Evolutionary conservation across 2,797 vertebrate species (phyloP), one percentile per base, ranked within the genome.

Genomic region (Sciurus carolinensis): DNA sequence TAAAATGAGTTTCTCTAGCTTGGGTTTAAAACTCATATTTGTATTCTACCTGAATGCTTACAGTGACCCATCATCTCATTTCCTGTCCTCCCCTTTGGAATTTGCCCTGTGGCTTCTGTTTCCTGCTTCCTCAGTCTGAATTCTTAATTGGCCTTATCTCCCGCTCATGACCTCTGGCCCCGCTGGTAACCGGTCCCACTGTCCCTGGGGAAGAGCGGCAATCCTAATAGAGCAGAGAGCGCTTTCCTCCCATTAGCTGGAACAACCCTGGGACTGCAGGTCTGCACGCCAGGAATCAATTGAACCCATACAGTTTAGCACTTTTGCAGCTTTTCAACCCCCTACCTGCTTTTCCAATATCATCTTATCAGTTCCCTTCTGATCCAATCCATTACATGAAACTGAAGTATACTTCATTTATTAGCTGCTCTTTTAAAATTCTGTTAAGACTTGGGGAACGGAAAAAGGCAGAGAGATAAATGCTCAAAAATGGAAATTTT

Each of bases 371-470:
- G 90, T 97, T 96, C 75, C 79, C 93, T 96, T 98, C 97, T 97
- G 96, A 97, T 97, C 96, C 88, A 95, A 97, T 95, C 97, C 90
- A 97, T 97, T 96, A 96, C 94, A 64, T 30, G 90, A 97, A 97
- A 91, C 95, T 98, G 97, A 98, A 97, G 97, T 97, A 97, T 97
- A 97, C 97, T 97, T 97, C 97, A 98, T 96, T 97, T 97, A 98
- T 98, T 97, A 98, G 96, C 95, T 97, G 93, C 97, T 96, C 96
- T 96, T 97, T 97, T 93, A 96, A 96, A 96, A 98, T 96, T 97
- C 97, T 87, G 97, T 96, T 79, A 97, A 97, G 95, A 95, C 73
- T 91, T 91, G 22, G 94, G 94, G 80, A 97, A 97, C 96, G 90
- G 96, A 97, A 97, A 95, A 96, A 97, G 54, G 44, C 54, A 47